Base-by-base conservation (phyloP, 2,113 vertebrate genomes). In the Mustela lutreola region DNA sequence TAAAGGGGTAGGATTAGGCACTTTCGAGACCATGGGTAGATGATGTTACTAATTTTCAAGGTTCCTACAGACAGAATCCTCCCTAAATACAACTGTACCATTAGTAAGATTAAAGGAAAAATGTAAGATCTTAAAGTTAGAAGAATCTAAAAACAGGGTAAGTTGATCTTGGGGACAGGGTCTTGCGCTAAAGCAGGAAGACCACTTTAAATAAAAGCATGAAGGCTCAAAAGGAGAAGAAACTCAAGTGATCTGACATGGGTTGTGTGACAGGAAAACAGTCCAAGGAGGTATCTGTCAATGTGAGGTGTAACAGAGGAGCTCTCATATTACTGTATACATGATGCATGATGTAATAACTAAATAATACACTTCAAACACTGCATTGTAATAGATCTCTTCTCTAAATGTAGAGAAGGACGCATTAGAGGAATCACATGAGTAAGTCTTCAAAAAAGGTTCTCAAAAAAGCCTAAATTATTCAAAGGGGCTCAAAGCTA, bases 161-260 rank as follows among this genome's bases (percentile, higher is more conserved):
- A 84, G 28, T 9, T 63, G 18, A 94, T 79, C 18, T 56, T 56
- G 26, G 48, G 15, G 11, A 71, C 78, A 8, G 6, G 1, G 22
- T 78, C 65, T 33, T 65, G 1, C 36, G 36, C 33, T 12, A 48
- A 39, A 15, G 31, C 63, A 94, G 24, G 28, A 89, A 80, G n/a
- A 83, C 26, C 58, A 71, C 70, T 75, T 92, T 78, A 89, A 70
- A 39, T 42, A 73, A 85, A 42, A 3, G 3, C 76, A 5, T 5
- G 79, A 48, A 86, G 24, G 8, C 36, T 65, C 42, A 89, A 89
- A 96, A 78, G 45, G n/a, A 87, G n/a, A 96, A 91, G 71, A 65
- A 91, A 80, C 5, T 82, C 33, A 70, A 85, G 39, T 56, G 26
- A 95, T 31, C 11, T 90, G 45, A 50, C 36, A 45, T 14, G 28